phyloP scores from a whole-genome alignment of 1,140 invertebrate genomes.

The Listronotus bonariensis region DNA sequence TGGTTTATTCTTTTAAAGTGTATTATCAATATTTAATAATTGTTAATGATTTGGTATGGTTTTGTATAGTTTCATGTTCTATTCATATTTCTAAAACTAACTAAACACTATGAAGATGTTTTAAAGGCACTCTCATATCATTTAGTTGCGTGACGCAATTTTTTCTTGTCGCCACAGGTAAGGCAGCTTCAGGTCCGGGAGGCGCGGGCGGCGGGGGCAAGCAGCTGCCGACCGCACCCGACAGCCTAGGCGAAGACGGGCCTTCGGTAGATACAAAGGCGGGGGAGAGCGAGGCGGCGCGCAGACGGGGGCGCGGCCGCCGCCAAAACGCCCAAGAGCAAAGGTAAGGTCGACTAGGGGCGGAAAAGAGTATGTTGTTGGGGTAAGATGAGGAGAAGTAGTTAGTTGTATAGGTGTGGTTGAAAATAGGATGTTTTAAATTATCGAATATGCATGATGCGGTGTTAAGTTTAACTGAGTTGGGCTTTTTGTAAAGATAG shows the following conservation, averaged over 20 bases:
- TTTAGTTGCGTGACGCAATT: neutral
- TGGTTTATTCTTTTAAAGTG: too few relatives aligned
- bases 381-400: neutral
- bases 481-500: too few relatives aligned
- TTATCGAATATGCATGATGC: too few relatives aligned
- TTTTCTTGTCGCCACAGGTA: too few relatives aligned
- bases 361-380: conserved; percentile 13
- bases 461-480: too few relatives aligned
- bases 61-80: too few relatives aligned
- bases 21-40: too few relatives aligned
- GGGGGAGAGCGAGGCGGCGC: conserved; percentile 57
- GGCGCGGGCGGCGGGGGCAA: conserved; percentile 59
- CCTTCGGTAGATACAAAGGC: conserved; percentile 63
- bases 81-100: too few relatives aligned
- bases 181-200: conserved; percentile 51
- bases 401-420: too few relatives aligned
- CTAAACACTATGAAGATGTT: too few relatives aligned
- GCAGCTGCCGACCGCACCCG: conserved; percentile 59
- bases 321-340: conserved; percentile 60
- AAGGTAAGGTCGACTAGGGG: conserved; percentile 53
- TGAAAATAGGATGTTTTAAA: too few relatives aligned
- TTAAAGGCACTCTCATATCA: neutral
- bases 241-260: conserved; percentile 62
- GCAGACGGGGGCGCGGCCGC: conserved; percentile 49
- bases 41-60: too few relatives aligned